A percentile compares a stretch with the other conserved stretches of the same genome.
Conservation (phyloP, 1,140 invertebrate genomes). For the Popillia japonica region DNA sequence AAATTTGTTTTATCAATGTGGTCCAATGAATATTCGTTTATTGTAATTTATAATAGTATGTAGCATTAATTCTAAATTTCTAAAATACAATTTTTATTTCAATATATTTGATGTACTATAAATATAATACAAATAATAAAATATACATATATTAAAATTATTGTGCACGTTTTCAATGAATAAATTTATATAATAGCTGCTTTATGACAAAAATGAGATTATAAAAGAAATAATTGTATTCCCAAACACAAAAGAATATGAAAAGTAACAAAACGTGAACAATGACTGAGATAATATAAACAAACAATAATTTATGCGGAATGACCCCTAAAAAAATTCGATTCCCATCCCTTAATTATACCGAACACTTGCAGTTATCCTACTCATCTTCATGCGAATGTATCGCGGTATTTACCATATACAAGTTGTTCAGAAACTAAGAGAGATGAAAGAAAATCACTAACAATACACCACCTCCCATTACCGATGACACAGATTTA, state of each 20-base stretch:
- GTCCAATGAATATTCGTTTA: too few species aligned
- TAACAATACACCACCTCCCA: not conserved
- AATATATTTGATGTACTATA: too few species aligned
- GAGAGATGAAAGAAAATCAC: not conserved
- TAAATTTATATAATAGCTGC: not conserved
- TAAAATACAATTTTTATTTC: too few species aligned
- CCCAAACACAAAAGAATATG: not conserved
- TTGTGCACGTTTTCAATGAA: too few species aligned
- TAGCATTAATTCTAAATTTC: too few species aligned
- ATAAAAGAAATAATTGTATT: not conserved
- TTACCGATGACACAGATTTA: slow-evolving; percentile 31
- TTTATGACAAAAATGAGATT: not conserved
- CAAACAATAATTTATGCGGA: not conserved
- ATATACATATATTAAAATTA: too few species aligned
- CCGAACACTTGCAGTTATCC: slow-evolving; percentile 10
- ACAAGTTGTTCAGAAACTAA: not conserved
- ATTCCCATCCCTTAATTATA: not conserved
- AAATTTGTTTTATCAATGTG: too few species aligned
- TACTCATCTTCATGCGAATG: slow-evolving; percentile 3
- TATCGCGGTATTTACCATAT: not conserved
- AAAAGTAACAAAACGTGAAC: not conserved
- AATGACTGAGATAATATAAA: not conserved
- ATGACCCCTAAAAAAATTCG: not conserved
- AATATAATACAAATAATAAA: too few species aligned
- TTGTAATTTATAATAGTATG: too few species aligned